These are phyloP conservation scores for Leucoptera coffeella DNA, from an alignment of 2,888 invertebrate species.

Conservation along the genomic window DNA sequence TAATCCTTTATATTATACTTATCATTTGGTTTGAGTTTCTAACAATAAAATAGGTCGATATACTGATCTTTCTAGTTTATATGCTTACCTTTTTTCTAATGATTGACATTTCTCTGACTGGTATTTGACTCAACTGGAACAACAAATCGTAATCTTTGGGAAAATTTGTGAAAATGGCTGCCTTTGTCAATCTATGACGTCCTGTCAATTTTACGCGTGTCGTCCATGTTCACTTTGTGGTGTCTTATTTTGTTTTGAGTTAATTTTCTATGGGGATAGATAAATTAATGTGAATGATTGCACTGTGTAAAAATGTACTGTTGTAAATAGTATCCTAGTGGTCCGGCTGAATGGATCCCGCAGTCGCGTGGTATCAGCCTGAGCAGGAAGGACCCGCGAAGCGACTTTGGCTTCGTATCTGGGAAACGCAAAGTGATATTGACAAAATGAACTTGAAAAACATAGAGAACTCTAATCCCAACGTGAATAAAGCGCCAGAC, in stretches of 20 bases:
- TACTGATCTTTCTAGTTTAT: no score
- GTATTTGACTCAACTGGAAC: conserved; percentile 3
- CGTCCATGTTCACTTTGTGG: conserved; percentile 51
- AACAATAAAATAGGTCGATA: no score
- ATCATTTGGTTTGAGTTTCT: no score
- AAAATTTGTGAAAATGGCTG: conserved; percentile 40
- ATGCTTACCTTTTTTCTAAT: no score
- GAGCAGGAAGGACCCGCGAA: conserved; percentile 97
- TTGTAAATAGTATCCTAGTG: conserved; percentile 41
- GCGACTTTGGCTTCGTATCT: conserved; percentile 91
- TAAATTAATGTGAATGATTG: no score
- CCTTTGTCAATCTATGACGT: conserved; percentile 23
- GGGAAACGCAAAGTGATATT: conserved; percentile 69
- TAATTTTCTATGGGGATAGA: conserved; percentile 38
- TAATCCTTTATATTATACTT: no score
- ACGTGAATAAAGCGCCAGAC: conserved; percentile 53
- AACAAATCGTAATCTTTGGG: neutral
- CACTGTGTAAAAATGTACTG: no score
- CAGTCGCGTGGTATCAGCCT: conserved; percentile 95
- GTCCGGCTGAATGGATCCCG: conserved; percentile 89
- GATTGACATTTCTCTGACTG: no score
- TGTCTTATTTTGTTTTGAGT: conserved; percentile 46
- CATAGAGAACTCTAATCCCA: conserved; percentile 45
- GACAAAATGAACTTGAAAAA: conserved; percentile 60
- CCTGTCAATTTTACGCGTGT: conserved; percentile 40